Conservation (phyloP, 2,113 vertebrate genomes). For the Hippoglossus stenolepis region DNA sequence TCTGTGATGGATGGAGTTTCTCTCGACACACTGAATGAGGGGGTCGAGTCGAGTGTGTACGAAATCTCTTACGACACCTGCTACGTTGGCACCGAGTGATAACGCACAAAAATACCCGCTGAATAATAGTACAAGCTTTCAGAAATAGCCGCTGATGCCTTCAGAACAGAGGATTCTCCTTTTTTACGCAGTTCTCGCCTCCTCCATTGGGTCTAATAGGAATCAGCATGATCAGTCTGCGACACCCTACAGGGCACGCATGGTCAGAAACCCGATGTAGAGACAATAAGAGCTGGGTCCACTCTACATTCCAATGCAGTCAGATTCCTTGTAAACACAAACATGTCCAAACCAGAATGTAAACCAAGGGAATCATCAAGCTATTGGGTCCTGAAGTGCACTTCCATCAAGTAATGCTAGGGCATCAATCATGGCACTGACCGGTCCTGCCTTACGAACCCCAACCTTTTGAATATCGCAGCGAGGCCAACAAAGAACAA, state of each 20-base stretch:
- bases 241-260: conserved; percentile 6
- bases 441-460: conserved; percentile 67
- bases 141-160: conserved; percentile 64
- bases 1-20: conserved; percentile 53
- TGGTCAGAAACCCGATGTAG: conserved; percentile 22
- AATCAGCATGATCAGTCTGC: conserved; percentile 16
- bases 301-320: conserved; percentile 9
- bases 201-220: background rate
- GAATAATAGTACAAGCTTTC: conserved; percentile 50
- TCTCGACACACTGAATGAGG: conserved; percentile 19
- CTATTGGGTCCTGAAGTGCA: conserved; percentile 65
- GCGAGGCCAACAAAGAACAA: conserved; percentile 43
- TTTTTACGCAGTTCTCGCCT: conserved; percentile 21
- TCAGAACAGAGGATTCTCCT: conserved; percentile 39
- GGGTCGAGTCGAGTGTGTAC: conserved; percentile 23
- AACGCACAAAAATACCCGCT: conserved; percentile 53
- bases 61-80: conserved; percentile 10
- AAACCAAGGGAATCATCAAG: conserved; percentile 45
- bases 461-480: conserved; percentile 33
- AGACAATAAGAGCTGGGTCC: conserved; percentile 6
- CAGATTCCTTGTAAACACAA: conserved; percentile 45
- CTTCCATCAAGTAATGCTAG: conserved; percentile 50
- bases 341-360: conserved; percentile 59
- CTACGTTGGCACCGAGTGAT: conserved; percentile 21
- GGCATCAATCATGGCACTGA: conserved; percentile 55